A percentile compares a stretch with the other conserved stretches of the same genome.
Conservation (phyloP, 1,140 invertebrate species). For the Belonocnema kinseyi region DNA sequence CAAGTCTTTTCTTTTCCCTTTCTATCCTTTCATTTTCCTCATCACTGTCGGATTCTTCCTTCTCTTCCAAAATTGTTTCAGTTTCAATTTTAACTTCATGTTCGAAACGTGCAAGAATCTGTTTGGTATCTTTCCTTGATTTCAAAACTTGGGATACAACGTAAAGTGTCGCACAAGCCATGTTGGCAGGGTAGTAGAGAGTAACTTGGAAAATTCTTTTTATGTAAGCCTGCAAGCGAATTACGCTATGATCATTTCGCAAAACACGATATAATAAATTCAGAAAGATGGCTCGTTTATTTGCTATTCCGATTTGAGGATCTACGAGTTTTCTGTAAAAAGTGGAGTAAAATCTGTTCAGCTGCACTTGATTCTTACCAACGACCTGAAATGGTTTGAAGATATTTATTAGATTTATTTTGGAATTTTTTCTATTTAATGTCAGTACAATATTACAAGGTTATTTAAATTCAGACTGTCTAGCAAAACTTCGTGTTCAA, state of each 20-base stretch:
- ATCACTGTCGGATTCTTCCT: conserved; percentile 37
- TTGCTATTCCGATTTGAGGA: conserved; percentile 83
- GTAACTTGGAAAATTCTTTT: conserved; percentile 92
- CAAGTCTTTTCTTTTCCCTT: conserved; percentile 26
- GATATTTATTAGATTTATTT: conserved; percentile 15
- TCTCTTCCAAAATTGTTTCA: conserved; percentile 46
- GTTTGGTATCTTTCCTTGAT: conserved; percentile 50
- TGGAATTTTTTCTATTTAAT: background rate
- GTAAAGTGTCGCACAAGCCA: conserved; percentile 86
- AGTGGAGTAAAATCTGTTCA: conserved; percentile 88
- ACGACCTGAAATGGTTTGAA: conserved; percentile 68
- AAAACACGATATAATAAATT: conserved; percentile 92
- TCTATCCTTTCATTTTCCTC: conserved; percentile 24
- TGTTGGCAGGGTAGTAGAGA: conserved; percentile 71
- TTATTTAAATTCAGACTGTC: too few relatives aligned
- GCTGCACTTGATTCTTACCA: conserved; percentile 58
- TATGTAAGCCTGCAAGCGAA: conserved; percentile 88
- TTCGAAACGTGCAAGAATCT: conserved; percentile 36
- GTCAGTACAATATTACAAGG: too few relatives aligned
- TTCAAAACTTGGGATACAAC: conserved; percentile 84
- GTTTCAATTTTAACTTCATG: conserved; percentile 41
- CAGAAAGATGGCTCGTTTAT: conserved; percentile 88
- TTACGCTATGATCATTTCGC: conserved; percentile 84
- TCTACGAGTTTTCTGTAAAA: conserved; percentile 93
- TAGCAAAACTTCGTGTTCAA: too few relatives aligned